These are phyloP conservation scores for Taeniopygia guttata DNA, from an alignment of 2,797 vertebrate genomes.

Conservation along the genomic window DNA sequence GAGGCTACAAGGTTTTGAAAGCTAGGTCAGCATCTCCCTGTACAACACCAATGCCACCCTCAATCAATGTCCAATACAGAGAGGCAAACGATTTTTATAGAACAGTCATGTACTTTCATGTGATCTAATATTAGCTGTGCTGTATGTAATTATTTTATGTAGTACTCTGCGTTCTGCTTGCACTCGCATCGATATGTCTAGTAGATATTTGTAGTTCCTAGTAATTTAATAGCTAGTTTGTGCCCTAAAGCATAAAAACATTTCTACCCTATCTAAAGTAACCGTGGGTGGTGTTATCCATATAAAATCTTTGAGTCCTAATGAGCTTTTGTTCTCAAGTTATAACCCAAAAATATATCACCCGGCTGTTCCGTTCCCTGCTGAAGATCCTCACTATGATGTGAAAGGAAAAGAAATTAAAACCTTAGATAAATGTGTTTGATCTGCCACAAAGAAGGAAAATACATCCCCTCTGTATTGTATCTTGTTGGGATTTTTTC, in stretches of 20 bases:
- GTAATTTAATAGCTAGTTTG: conserved; percentile 71
- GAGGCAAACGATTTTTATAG: conserved; percentile 36
- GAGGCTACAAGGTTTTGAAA: neutral
- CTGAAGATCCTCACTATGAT: conserved; percentile 60
- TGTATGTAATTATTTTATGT: conserved; percentile 66
- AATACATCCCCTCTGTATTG: conserved; percentile 24
- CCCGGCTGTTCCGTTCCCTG: conserved; percentile 65
- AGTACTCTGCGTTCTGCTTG: conserved; percentile 63
- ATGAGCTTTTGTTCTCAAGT: conserved; percentile 71
- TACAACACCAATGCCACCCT: neutral
- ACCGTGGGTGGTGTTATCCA: conserved; percentile 70
- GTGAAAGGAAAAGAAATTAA: conserved; percentile 65
- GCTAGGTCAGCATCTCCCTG: neutral
- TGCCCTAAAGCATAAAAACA: conserved; percentile 68
- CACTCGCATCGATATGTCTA: conserved; percentile 61
- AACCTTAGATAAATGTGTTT: conserved; percentile 61
- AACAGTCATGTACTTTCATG: conserved; percentile 50
- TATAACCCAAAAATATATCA: conserved; percentile 70
- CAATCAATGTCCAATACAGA: conserved; percentile 25
- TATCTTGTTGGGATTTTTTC: neutral
- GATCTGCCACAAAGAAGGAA: conserved; percentile 33
- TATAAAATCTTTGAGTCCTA: conserved; percentile 72
- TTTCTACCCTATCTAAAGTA: conserved; percentile 71
- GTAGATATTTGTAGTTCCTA: conserved; percentile 70
- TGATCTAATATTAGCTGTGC: conserved; percentile 67